phyloP scores from a whole-genome alignment of 1,140 invertebrate species.

The Bacillus rossius region DNA sequence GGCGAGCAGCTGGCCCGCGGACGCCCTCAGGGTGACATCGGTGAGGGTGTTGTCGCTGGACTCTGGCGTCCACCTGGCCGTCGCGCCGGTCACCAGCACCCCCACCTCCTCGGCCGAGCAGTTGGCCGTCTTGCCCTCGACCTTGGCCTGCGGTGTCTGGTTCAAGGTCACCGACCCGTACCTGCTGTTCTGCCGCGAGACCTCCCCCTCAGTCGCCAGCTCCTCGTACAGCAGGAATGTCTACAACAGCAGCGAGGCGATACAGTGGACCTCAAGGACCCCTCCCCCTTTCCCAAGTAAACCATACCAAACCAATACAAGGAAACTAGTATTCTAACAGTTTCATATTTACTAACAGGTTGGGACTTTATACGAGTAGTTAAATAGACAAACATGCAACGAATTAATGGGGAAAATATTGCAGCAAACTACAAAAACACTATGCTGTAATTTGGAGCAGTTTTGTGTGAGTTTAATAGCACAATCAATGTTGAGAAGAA shows the following conservation, averaged over 20 bases:
- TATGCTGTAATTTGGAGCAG: no score
- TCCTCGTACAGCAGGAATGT: constrained; percentile 56
- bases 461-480: no score
- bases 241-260: no score
- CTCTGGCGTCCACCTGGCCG: constrained; percentile 53
- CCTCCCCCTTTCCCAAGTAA: no score
- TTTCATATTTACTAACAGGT: background rate
- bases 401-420: no score
- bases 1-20: constrained; percentile 48
- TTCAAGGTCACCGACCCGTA: no score
- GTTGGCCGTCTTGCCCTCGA: background rate
- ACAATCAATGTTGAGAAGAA: no score
- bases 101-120: constrained; percentile 25
- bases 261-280: no score
- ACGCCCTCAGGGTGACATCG: constrained; percentile 35
- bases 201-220: constrained; percentile 14
- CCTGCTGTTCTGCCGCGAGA: no score
- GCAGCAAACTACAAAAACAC: no score
- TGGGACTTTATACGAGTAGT: background rate
- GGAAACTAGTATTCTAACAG: background rate
- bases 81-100: constrained; percentile 45
- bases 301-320: background rate
- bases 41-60: constrained; percentile 24
- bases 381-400: no score
- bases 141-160: background rate